Conservation (phyloP, 2,888 invertebrate genomes). For the Tachina lurida region DNA sequence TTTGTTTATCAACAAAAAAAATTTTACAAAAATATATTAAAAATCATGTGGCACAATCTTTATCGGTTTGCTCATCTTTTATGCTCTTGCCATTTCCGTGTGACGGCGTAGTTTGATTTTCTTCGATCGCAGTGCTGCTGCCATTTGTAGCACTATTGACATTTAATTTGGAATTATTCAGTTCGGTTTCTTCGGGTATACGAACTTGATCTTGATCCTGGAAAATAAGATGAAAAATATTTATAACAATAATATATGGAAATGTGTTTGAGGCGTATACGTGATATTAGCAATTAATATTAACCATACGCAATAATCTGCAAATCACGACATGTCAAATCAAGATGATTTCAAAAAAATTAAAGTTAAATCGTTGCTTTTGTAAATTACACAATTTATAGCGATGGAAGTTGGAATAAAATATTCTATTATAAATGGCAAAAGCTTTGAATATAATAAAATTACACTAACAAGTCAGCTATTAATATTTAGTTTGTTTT, state of each 20-base stretch:
- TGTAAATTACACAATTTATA: too few species aligned
- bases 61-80: slow-evolving; percentile 73
- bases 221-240: neutral
- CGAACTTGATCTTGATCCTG: slow-evolving; percentile 84
- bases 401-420: too few species aligned
- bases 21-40: slow-evolving; percentile 32
- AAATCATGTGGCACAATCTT: slow-evolving; percentile 77
- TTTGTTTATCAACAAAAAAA: slow-evolving; percentile 56
- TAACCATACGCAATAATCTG: neutral
- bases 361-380: too few species aligned
- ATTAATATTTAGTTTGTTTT: too few species aligned
- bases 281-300: neutral
- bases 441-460: too few species aligned
- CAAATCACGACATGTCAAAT: neutral
- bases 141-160: slow-evolving; percentile 72
- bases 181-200: slow-evolving; percentile 85
- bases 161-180: slow-evolving; percentile 77
- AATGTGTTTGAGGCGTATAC: neutral
- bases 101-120: slow-evolving; percentile 59
- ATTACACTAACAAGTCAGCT: too few species aligned
- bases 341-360: too few species aligned
- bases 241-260: neutral
- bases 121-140: slow-evolving; percentile 39
- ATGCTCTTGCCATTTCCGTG: slow-evolving; percentile 74
- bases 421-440: too few species aligned